Evolutionary conservation across 2,113 vertebrate genomes (phyloP).

Genomic region (Sclerurus mexicanus): DNA sequence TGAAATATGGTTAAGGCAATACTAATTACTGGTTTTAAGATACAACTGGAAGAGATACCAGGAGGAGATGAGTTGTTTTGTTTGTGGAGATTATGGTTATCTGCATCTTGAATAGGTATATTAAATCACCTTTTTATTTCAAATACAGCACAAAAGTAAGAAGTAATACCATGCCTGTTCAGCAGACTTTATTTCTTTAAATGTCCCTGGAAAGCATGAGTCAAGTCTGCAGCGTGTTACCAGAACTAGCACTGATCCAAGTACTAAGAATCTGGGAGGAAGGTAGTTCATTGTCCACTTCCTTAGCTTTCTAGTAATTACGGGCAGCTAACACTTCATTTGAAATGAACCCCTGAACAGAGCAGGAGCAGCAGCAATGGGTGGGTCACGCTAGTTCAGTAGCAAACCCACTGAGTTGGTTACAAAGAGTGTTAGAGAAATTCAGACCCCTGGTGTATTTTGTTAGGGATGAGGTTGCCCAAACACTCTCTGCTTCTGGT

Average conservation of each 20-base stretch:
- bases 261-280: neutral
- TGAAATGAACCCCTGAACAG: rapidly evolving
- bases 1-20: neutral
- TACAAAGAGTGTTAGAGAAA: neutral
- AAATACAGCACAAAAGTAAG: neutral
- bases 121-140: neutral
- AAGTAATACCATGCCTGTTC: neutral
- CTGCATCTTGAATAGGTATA: neutral
- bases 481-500: neutral
- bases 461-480: neutral
- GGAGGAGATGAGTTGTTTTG: neutral
- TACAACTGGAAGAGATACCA: neutral
- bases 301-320: neutral
- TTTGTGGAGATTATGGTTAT: neutral
- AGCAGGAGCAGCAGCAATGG: rapidly evolving
- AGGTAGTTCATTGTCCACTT: neutral
- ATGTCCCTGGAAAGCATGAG: rapidly evolving
- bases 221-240: neutral
- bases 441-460: rapidly evolving
- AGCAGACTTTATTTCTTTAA: neutral
- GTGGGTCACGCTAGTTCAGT: neutral
- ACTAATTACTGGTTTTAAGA: neutral
- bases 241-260: neutral
- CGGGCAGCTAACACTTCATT: rapidly evolving
- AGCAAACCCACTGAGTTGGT: neutral